Evolutionary conservation across 2,888 invertebrate genomes (phyloP), one percentile per base, ranked within the genome.

Genomic region (Desoria tigrina): DNA sequence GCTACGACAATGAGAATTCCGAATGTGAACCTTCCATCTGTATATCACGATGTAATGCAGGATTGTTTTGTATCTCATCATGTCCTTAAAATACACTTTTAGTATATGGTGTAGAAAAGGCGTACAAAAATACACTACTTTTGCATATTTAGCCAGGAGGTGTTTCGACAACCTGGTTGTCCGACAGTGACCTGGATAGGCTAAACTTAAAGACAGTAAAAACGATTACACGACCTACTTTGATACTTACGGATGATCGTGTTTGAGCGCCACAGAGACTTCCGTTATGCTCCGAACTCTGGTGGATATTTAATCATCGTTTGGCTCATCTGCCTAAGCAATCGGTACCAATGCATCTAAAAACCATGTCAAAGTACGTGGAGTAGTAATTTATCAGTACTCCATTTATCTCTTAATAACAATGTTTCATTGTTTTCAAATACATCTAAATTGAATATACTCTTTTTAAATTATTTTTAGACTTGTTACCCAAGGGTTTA

Each of bases 401-500:
- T 39, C 39, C n/a, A n/a, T 39, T 21, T n/a, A 42, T n/a, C n/a
- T n/a, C 32, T 23, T 42, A 37, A 49, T 49, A 49, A 45, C 16
- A 4, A 50, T 32, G 53, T 16, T n/a, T 39, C 21, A 37, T 16
- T 39, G 16, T 39, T 9, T 39, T 39, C 39, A 11, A 16, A 11
- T 39, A 39, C n/a, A n/a, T n/a, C n/a, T n/a, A n/a, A n/a, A n/a
- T n/a, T n/a, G 14, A 27, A 16, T 9, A 37, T 37, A 28, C 27
- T 14, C 56, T 18, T 32, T 56, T 50, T 51, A 1, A 28, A 16
- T 27, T 16, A n/a, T 23, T 64, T 81, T 62, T 79, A 90, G 90
- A 80, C 84, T 92, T 79, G 89, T 92, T 23, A 90, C 88, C 58
- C 92, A 93, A 84, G 93, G 93, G 39, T 92, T 92, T 77, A 83